Conservation (phyloP, 1,140 invertebrate genomes). For the Centruroides vittatus region DNA sequence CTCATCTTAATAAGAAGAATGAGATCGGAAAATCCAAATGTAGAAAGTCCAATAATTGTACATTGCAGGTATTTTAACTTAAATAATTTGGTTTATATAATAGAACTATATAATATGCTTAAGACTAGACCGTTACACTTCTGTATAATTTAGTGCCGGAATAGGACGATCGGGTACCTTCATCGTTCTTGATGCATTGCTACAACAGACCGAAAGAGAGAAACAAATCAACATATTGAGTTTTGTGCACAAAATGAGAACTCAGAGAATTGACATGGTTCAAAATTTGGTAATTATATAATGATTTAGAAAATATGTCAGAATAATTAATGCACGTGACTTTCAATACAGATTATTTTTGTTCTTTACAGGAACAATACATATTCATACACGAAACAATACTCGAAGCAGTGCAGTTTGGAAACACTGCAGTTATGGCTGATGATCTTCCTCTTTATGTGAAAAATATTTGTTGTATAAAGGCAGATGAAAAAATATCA, state of each 20-base stretch:
- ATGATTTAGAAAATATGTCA: background rate
- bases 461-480: conserved; percentile 10
- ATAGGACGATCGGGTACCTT: conserved; percentile 32
- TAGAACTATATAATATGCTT: no score
- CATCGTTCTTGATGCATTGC: conserved; percentile 29
- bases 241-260: conserved; percentile 28
- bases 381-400: conserved; percentile 36
- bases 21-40: conserved; percentile 1
- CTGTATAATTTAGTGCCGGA: conserved; percentile 24
- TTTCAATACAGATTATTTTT: background rate
- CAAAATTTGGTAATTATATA: conserved; percentile 38
- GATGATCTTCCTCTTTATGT: conserved; percentile 18
- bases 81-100: no score
- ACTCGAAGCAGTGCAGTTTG: conserved; percentile 33
- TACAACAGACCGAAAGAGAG: conserved; percentile 24
- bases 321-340: background rate
- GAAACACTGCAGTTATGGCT: conserved; percentile 27
- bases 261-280: conserved; percentile 30
- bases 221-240: conserved; percentile 27
- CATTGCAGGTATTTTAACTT: conserved; percentile 18
- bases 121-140: no score
- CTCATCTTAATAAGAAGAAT: conserved; percentile 9
- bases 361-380: conserved; percentile 34
- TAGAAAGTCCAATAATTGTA: conserved; percentile 16
- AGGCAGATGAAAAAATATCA: background rate